Base-by-base conservation (phyloP, 2,888 invertebrate species). In the Chloroclysta siterata region DNA sequence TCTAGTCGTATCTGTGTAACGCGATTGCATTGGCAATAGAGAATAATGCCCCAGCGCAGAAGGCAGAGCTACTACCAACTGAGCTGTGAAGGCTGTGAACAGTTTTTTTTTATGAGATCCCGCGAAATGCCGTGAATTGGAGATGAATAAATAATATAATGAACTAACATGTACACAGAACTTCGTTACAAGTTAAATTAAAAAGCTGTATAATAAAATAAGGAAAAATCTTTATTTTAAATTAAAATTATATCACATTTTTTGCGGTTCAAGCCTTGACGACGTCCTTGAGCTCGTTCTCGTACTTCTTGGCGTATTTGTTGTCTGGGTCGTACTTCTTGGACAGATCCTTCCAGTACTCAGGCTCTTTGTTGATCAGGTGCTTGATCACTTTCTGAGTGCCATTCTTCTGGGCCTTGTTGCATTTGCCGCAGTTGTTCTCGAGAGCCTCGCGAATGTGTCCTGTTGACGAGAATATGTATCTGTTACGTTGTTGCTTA, bases 231-330 rank as follows among this genome's bases (percentile, higher is more conserved):
- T 29, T 60, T 60, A 53, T 53, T 60, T 60, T 46, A 0, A 14
- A n/a, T 22, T 50, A 42, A 47, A 55, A 42, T 41, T 50, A 50
- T 42, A 57, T 57, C 57, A 57, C 57, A 44, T 7, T 51, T n/a
- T 15, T 44, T 33, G 13, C 48, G 7, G 8, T n/a, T 53, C 5
- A 41, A 8, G 28, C 53, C 41, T 53, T 41, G 14, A 50, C 14
- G 14, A 50, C 14, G 2, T 29, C 33, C 50, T 17, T 46, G 10
- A 46, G 46, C 17, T 46, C 10, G 4, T 17, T 17, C 46, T 46
- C 46, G 46, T 46, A 17, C 10, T 46, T 46, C 17, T 46, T 17
- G 11, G 46, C 4, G 17, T 4, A 46, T 17, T 46, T 46, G 46
- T 17, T 17, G 7, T 10, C 2, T 0, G 46, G 46, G 46, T 46